Evolutionary conservation across 2,113 vertebrate genomes (phyloP).

Genomic region (Phycodurus eques): DNA sequence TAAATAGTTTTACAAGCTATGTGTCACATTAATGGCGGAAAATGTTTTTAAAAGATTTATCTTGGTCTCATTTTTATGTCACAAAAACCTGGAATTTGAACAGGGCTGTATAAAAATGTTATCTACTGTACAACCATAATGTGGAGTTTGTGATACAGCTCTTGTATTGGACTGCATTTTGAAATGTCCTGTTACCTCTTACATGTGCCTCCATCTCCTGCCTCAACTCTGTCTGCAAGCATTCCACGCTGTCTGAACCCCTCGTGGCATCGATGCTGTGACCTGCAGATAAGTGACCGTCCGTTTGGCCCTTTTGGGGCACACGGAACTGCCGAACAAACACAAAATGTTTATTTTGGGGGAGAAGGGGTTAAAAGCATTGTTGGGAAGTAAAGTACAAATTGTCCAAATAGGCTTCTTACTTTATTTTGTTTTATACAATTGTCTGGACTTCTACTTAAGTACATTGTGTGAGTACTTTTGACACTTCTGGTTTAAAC

Average conservation of each 20-base stretch:
- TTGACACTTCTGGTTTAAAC: neutral
- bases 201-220: conserved; percentile 71
- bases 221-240: conserved; percentile 65
- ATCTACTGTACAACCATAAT: neutral
- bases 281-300: conserved; percentile 11
- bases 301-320: conserved; percentile 2
- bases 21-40: no score
- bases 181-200: conserved; percentile 54
- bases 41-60: no score
- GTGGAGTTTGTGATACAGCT: neutral
- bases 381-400: neutral
- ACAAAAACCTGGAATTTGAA: no score
- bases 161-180: neutral
- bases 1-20: no score
- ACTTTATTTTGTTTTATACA: no score
- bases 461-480: no score
- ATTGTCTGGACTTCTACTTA: no score
- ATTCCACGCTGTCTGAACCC: conserved; percentile 29
- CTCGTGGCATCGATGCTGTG: conserved; percentile 18
- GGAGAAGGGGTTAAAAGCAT: neutral
- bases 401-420: neutral
- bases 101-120: no score
- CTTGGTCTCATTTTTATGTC: no score
- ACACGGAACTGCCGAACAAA: conserved; percentile 25
- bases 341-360: neutral